A percentile compares a stretch with the other conserved stretches of the same genome.
phyloP scores from a whole-genome alignment of 2,113 vertebrate species.

The Agapornis roseicollis region DNA sequence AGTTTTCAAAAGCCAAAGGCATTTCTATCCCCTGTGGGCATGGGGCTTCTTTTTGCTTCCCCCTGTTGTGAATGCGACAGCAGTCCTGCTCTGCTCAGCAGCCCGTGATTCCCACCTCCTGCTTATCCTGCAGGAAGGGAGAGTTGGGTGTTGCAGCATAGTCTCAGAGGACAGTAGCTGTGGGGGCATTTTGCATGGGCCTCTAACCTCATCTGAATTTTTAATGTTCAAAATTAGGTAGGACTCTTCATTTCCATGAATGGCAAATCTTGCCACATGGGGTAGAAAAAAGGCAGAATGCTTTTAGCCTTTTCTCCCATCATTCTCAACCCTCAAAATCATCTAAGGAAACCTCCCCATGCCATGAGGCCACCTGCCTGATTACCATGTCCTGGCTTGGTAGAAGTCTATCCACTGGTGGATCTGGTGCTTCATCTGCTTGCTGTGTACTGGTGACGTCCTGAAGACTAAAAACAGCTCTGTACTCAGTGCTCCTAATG shows the following conservation, averaged over 20 bases:
- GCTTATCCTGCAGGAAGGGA: background rate
- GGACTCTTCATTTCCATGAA: background rate
- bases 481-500: background rate
- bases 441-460: background rate
- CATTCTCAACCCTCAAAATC: background rate
- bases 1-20: background rate
- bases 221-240: background rate
- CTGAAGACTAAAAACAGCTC: background rate
- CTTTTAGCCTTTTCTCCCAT: background rate
- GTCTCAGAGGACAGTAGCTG: background rate
- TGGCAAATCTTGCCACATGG: no score
- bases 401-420: background rate
- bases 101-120: accelerated
- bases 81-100: background rate
- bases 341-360: background rate
- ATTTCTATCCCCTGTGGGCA: background rate
- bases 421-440: background rate
- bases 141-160: background rate
- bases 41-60: background rate
- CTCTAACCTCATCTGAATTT: background rate
- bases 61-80: background rate
- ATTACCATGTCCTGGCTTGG: background rate
- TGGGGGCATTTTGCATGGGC: background rate
- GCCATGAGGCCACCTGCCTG: background rate
- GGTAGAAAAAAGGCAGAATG: accelerated